These are phyloP conservation scores for Serranus cabrilla DNA, from an alignment of 2,797 vertebrate genomes.

Conservation along the genomic window DNA sequence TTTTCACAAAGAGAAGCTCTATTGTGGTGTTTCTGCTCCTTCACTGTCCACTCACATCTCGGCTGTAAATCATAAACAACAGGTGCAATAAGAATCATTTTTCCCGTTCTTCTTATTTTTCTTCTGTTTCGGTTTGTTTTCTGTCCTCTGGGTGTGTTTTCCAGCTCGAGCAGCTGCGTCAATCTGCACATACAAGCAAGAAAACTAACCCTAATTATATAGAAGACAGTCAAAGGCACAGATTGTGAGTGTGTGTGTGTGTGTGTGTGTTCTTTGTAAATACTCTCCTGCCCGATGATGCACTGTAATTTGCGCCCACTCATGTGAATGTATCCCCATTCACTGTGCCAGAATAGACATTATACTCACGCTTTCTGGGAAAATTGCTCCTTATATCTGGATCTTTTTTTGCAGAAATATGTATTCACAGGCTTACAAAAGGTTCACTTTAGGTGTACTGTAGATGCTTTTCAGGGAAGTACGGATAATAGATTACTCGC, in stretches of 20 bases:
- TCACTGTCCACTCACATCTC: no score
- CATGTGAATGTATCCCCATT: background rate
- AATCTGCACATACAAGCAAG: background rate
- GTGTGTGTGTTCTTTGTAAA: background rate
- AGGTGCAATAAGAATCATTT: no score
- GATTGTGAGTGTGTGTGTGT: background rate
- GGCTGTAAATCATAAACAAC: background rate
- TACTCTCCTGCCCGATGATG: background rate
- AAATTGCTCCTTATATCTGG: background rate
- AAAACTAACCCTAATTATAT: constrained; percentile 11
- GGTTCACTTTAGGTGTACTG: background rate
- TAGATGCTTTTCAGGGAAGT: background rate
- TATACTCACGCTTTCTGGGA: background rate
- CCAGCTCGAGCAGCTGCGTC: background rate
- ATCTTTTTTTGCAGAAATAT: background rate
- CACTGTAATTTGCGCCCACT: constrained; percentile 29
- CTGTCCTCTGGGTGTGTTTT: background rate
- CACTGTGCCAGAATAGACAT: background rate
- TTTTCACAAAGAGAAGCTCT: no score
- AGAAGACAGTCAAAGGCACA: background rate
- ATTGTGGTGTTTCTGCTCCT: no score
- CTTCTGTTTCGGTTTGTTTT: background rate
- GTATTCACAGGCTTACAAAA: background rate
- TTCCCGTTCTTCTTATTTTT: background rate
- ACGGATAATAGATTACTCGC: no score